These are phyloP conservation scores for Mesochorus sp. DNA, from an alignment of 2,888 invertebrate species.

Conservation along the genomic window DNA sequence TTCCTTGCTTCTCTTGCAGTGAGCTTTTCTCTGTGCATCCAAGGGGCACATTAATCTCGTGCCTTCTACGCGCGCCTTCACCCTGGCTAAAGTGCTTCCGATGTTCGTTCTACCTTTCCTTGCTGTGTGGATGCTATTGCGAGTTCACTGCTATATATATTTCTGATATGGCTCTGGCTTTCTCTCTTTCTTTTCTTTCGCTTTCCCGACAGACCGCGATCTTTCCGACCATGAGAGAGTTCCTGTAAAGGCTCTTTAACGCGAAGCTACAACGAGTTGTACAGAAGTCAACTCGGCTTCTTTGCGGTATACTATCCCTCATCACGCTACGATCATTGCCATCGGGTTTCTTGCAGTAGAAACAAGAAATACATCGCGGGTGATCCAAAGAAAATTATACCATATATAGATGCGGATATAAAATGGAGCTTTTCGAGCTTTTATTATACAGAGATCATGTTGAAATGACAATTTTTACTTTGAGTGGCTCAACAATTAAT, in stretches of 20 bases:
- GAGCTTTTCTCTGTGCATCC: slow-evolving; percentile 55
- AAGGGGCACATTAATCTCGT: slow-evolving; percentile 71
- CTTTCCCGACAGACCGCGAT: slow-evolving; percentile 33
- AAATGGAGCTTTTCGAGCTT: background rate
- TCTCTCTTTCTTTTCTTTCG: slow-evolving; percentile 38
- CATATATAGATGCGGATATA: background rate
- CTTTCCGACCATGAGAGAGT: slow-evolving; percentile 30
- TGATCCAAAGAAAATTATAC: background rate
- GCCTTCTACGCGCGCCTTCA: slow-evolving; percentile 68
- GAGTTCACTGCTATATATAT: slow-evolving; percentile 36
- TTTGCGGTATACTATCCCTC: slow-evolving; percentile 18
- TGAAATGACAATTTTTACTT: background rate
- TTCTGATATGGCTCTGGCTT: slow-evolving; percentile 33
- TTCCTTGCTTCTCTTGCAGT: slow-evolving; percentile 10
- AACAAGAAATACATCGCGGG: background rate
- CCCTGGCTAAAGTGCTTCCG: slow-evolving; percentile 72
- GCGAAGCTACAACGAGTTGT: slow-evolving; percentile 2
- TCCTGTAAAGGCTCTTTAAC: slow-evolving; percentile 6
- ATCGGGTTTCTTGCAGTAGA: slow-evolving; percentile 1
- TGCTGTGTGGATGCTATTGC: slow-evolving; percentile 45
- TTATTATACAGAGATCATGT: background rate
- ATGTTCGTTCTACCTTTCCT: slow-evolving; percentile 60
- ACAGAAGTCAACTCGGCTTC: slow-evolving; percentile 4
- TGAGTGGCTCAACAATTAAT: background rate
- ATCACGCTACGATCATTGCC: slow-evolving; percentile 6